Conservation (phyloP, 2,797 vertebrate species). For the Hippopotamyrus pictus region DNA sequence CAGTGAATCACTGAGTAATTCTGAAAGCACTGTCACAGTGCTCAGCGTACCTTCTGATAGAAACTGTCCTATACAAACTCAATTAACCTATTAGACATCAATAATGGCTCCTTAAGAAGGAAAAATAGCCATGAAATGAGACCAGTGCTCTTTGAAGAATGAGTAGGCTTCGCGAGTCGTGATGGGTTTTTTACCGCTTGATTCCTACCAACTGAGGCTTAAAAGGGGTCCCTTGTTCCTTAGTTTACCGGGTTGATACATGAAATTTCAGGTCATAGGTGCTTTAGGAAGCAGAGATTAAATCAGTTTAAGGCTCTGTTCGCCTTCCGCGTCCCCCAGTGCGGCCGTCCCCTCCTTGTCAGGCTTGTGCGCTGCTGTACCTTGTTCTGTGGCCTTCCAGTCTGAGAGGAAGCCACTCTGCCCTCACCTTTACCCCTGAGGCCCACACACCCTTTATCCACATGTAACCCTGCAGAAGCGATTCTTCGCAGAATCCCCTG, state of each 20-base stretch:
- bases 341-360: background rate
- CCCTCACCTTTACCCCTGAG: background rate
- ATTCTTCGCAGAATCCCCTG: background rate
- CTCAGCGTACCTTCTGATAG: background rate
- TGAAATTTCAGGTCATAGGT: background rate
- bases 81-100: constrained; percentile 11
- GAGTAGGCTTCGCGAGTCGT: background rate
- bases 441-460: background rate
- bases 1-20: background rate
- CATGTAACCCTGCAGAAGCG: background rate
- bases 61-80: background rate
- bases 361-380: background rate
- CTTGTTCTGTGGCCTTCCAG: background rate
- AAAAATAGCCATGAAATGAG: constrained; percentile 5
- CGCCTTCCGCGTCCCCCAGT: background rate
- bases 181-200: background rate
- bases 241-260: background rate
- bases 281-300: background rate
- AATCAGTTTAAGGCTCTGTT: background rate
- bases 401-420: background rate
- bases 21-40: background rate
- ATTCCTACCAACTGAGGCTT: background rate
- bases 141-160: background rate
- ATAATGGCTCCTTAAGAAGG: constrained; percentile 5
- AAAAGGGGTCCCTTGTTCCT: background rate